Conservation (phyloP, 2,113 vertebrate species). For the Monarcha castaneiventris region DNA sequence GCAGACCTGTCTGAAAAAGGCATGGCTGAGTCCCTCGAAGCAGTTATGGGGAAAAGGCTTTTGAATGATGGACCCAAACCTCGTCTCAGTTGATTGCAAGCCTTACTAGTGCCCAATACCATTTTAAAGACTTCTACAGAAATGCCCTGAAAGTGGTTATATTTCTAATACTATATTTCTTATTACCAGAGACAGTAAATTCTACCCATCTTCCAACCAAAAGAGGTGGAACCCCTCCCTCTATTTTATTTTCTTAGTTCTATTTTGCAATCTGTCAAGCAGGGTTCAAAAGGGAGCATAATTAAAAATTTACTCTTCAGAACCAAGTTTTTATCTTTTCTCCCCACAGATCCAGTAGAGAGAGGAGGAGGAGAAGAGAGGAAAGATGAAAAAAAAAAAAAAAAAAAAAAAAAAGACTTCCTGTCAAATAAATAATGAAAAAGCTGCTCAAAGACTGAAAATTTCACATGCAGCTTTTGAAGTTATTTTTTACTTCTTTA, state of each 20-base stretch:
- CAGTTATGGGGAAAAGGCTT: background rate
- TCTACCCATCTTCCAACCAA: background rate
- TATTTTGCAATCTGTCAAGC: background rate
- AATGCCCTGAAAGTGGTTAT: background rate
- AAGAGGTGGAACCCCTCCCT: background rate
- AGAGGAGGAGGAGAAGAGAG: too few species aligned
- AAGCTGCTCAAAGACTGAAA: constrained; percentile 46
- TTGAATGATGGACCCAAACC: background rate
- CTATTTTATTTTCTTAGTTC: background rate
- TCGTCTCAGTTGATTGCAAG: background rate
- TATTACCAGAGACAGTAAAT: background rate
- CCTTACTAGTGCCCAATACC: background rate
- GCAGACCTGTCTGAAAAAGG: background rate
- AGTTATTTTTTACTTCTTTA: constrained; percentile 50
- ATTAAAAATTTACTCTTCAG: constrained; percentile 54
- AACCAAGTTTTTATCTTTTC: constrained; percentile 42
- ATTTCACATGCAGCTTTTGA: constrained; percentile 52
- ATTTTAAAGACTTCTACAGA: background rate
- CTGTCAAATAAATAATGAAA: constrained; percentile 62
- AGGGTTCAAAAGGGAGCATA: constrained; percentile 45
- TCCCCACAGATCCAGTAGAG: background rate
- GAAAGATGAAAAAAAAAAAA: background rate
- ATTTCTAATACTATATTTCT: background rate
- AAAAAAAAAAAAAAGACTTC: background rate
- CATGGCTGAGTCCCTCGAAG: background rate